These are phyloP conservation scores for Drosophila anceps DNA, from an alignment of 2,888 invertebrate species.

Conservation along the genomic window DNA sequence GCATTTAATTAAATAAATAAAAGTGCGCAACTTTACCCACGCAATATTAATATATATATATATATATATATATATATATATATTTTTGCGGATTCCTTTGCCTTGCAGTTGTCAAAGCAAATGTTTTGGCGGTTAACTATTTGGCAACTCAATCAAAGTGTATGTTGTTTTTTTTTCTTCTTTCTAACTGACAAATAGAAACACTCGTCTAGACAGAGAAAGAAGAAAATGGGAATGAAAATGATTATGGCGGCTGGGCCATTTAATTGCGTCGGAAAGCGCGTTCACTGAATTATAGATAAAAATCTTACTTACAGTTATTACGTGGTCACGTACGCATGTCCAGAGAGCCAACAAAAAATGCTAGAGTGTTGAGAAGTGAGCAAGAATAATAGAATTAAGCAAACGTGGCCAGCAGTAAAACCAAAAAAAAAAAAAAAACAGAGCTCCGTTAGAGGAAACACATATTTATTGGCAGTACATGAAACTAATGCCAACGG, in stretches of 20 bases:
- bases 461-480: constrained; percentile 73
- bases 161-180: neutral
- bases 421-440: constrained; percentile 26
- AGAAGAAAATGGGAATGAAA: constrained; percentile 28
- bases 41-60: constrained; percentile 12
- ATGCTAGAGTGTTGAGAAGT: constrained; percentile 11
- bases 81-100: constrained; percentile 9
- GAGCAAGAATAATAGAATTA: constrained; percentile 77
- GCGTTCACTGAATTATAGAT: constrained; percentile 74
- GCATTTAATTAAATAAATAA: constrained; percentile 78
- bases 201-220: constrained; percentile 68
- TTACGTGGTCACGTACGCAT: constrained; percentile 80
- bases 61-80: constrained; percentile 6
- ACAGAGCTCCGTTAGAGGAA: constrained; percentile 43
- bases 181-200: constrained; percentile 58
- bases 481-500: constrained; percentile 70
- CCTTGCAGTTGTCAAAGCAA: constrained; percentile 57
- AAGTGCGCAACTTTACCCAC: constrained; percentile 56
- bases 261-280: constrained; percentile 55
- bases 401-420: constrained; percentile 63
- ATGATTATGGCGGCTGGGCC: constrained; percentile 49
- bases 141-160: constrained; percentile 31
- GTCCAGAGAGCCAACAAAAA: neutral
- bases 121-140: constrained; percentile 24
- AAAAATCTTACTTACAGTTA: constrained; percentile 76